Evolutionary conservation across 1,140 invertebrate species (phyloP), one percentile per base, ranked within the genome.

Genomic region (Heliconius melpomene): DNA sequence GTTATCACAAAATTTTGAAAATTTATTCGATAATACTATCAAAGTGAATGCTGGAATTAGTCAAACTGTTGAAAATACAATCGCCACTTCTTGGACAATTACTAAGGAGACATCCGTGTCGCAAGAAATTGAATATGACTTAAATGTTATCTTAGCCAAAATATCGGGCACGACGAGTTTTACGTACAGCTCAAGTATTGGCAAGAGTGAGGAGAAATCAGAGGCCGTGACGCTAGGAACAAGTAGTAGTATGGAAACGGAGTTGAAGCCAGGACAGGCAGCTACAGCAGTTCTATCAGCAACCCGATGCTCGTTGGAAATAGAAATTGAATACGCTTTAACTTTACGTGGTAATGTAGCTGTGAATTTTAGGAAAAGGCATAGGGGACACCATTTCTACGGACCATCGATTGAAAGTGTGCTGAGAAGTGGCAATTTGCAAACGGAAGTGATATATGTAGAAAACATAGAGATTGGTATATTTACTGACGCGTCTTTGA

Each of bases 1-100:
- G 7, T 72, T 87, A n/a, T 82, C 88, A 7, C 90, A 93, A 9
- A 87, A 91, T 40, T 93, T 93, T n/a, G 86, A 91, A 18, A 93
- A 93, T 66, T 46, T 72, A 16, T 90, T 87, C 9, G 88, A 88
- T 72, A 83, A 83, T 36, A 86, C 87, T 0, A 87, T 90, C 16
- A 93, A 91, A 88, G 88, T 93, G 0, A 92, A 91, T n/a, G 89
- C 91, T 2, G 90, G 88, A 0, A 87, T 93, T 46, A 90, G 83
- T 52, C 92, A 93, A 72, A 83, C 86, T 1, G 86, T 93, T 7
- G 88, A 93, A 80, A 93, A 92, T 40, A 88, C 88, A 1, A 46
- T 93, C 5, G 80, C 88, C 18, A 93, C 89, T 1, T 78, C 72
- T n/a, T 93, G 92, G 92, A 79, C 87, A 2, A 86, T 72, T 46